A percentile compares a stretch with the other conserved stretches of the same genome.
Conservation (phyloP, 2,797 vertebrate species). For the Mormyrops boulengeri region DNA sequence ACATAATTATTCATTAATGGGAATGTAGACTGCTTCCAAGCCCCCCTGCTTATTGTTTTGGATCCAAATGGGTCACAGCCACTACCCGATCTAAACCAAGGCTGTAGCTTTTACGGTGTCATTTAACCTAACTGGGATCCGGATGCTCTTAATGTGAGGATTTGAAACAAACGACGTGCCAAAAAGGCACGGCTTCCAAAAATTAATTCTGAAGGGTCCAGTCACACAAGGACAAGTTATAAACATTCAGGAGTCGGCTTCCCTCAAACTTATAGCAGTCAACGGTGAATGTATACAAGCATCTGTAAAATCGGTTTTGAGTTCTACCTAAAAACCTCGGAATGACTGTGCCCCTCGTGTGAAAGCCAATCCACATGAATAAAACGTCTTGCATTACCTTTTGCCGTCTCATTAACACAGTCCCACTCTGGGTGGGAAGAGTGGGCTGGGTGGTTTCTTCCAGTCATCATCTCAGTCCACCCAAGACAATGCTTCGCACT, state of each 20-base stretch:
- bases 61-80: background rate
- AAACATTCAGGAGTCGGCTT: background rate
- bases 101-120: background rate
- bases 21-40: background rate
- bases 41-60: background rate
- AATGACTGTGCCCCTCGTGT: background rate
- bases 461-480: background rate
- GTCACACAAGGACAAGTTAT: background rate
- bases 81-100: background rate
- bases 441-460: background rate
- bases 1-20: background rate
- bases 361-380: background rate
- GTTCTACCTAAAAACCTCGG: background rate
- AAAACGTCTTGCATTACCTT: slow-evolving; percentile 6
- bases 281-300: background rate
- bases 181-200: background rate
- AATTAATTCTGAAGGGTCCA: background rate
- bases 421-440: background rate
- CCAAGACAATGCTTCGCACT: background rate
- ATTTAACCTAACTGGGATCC: background rate
- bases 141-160: background rate
- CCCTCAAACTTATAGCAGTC: no score
- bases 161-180: background rate
- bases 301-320: background rate
- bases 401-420: slow-evolving; percentile 6